Percentiles rank a stretch among this genome's conserved stretches.
Evolutionary conservation across 2,797 vertebrate genomes (phyloP).

Genomic region (Pelodytes ibericus): DNA sequence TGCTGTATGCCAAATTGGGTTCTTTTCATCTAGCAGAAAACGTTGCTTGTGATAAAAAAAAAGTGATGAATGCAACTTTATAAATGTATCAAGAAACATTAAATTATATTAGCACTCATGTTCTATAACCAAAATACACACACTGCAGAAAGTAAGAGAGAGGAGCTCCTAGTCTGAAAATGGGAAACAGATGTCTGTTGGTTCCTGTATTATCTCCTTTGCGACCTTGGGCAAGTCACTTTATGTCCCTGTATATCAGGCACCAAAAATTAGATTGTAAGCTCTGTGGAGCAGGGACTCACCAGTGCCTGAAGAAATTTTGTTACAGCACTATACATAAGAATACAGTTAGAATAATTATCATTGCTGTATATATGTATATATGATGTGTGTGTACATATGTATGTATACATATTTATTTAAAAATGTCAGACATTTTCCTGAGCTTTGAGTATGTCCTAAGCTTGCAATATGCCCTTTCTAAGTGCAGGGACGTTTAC

Average conservation of each 20-base stretch:
- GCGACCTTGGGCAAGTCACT: constrained; percentile 7
- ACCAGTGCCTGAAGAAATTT: constrained; percentile 46
- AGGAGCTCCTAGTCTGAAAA: neutral
- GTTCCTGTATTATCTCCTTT: neutral
- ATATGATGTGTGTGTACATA: constrained; percentile 37
- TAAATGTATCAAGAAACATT: no score
- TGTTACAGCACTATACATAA: constrained; percentile 42
- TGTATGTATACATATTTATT: constrained; percentile 18
- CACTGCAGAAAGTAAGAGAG: no score
- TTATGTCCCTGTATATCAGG: constrained; percentile 39
- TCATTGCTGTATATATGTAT: constrained; percentile 23
- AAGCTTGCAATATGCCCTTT: constrained; percentile 32
- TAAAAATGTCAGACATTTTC: constrained; percentile 9
- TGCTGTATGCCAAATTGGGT: no score
- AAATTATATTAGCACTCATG: no score
- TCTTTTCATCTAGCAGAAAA: no score
- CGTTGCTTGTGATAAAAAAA: no score
- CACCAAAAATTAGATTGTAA: constrained; percentile 46
- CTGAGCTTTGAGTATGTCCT: constrained; percentile 11
- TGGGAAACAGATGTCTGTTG: neutral
- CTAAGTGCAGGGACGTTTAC: constrained; percentile 31
- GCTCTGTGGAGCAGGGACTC: constrained; percentile 42
- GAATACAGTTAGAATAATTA: constrained; percentile 14
- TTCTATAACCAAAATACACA: no score
- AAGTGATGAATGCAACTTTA: no score